These are phyloP conservation scores for Drosophila grimshawi DNA, from an alignment of 1,140 invertebrate genomes.

Conservation along the genomic window DNA sequence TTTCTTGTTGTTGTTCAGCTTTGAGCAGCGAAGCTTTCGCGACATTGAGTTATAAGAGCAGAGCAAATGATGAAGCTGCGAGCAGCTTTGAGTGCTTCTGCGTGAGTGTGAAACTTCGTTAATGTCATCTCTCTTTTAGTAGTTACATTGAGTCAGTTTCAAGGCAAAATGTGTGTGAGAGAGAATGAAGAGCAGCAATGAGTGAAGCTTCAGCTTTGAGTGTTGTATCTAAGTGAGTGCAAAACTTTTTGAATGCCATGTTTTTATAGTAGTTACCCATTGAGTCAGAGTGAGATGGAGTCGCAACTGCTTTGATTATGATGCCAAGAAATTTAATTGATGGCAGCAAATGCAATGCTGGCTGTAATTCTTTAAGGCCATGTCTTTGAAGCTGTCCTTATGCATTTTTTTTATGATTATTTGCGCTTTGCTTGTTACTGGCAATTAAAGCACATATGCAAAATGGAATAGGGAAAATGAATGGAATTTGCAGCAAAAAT, in stretches of 20 bases:
- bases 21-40: conserved; percentile 7
- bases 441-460: conserved; percentile 38
- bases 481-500: too few relatives aligned
- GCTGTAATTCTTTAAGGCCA: conserved; percentile 31
- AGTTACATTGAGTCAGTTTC: conserved; percentile 50
- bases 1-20: conserved; percentile 23
- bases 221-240: too few relatives aligned
- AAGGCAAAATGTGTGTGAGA: background rate
- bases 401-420: conserved; percentile 64
- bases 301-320: conserved; percentile 55
- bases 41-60: background rate
- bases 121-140: conserved; percentile 30
- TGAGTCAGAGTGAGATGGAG: background rate
- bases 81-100: background rate
- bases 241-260: too few relatives aligned
- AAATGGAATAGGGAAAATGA: too few relatives aligned
- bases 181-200: too few relatives aligned
- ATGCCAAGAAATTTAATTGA: conserved; percentile 69
- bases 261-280: too few relatives aligned
- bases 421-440: conserved; percentile 46
- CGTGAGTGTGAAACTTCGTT: too few relatives aligned
- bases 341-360: conserved; percentile 55
- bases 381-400: conserved; percentile 4
- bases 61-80: background rate
- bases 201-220: too few relatives aligned